Evolutionary conservation across 2,888 invertebrate species (phyloP).

Genomic region (Dolichomitus sp.): DNA sequence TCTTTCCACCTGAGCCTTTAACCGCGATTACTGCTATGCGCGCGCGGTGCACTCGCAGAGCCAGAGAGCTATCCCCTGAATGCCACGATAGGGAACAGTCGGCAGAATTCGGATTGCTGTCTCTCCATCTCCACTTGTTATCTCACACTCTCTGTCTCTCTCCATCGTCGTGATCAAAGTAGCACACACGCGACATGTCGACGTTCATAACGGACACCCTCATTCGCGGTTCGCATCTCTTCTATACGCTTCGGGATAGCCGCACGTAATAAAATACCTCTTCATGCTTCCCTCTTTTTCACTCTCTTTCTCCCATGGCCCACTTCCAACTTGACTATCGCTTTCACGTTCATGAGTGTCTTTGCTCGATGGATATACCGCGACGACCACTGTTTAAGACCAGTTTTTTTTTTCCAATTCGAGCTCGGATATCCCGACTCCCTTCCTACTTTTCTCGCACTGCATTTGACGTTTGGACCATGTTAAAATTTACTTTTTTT

Average conservation of each 20-base stretch:
- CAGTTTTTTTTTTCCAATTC: constrained; percentile 6
- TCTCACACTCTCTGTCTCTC: constrained; percentile 23
- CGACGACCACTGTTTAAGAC: background rate
- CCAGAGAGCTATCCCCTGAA: background rate
- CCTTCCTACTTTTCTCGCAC: background rate
- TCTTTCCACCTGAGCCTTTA: constrained; percentile 76
- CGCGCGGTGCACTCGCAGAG: background rate
- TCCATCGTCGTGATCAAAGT: constrained; percentile 60
- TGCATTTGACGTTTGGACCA: background rate
- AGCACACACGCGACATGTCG: constrained; percentile 64
- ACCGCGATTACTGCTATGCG: constrained; percentile 68
- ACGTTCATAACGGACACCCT: constrained; percentile 55
- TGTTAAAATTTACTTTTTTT: background rate
- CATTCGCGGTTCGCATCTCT: constrained; percentile 33
- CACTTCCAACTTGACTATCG: constrained; percentile 7
- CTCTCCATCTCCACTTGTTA: constrained; percentile 37
- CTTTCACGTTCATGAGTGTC: constrained; percentile 32
- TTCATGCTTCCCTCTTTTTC: constrained; percentile 64
- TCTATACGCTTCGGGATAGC: background rate
- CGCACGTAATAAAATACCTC: constrained; percentile 51
- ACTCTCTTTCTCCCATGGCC: constrained; percentile 36
- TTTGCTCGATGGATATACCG: background rate
- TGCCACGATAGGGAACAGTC: constrained; percentile 6
- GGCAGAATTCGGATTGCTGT: constrained; percentile 53
- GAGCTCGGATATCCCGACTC: background rate